Base-by-base conservation (phyloP, 2,888 invertebrate species). In the Biston betularia region DNA sequence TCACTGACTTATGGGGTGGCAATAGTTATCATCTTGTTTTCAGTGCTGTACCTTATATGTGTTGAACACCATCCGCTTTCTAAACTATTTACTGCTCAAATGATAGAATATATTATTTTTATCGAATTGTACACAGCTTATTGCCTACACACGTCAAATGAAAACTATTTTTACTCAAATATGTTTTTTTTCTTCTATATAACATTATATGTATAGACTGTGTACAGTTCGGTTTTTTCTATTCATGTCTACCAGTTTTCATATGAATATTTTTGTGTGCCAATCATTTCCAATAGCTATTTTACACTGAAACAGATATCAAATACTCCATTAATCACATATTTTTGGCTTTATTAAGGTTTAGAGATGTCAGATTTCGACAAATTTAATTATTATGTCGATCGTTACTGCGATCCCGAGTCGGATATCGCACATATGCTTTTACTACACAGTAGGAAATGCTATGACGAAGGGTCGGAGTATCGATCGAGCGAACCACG, bases 31-130 rank as follows among this genome's bases (percentile, higher is more conserved):
- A 84, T 87, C 68, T 87, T 88, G 81, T 86, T 85, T 87, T 88
- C 87, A 87, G 87, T 90, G 89, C 84, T 88, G 87, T 91, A 86
- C 82, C 82, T 80, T 85, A 81, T 87, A 83, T 89, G 81, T 89
- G 88, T 90, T 89, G 86, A 92, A 93, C 93, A 93, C 93, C 93
- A 93, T 93, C 93, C 93, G 92, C 93, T 93, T 92, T 93, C 93
- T 89, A 88, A 89, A 92, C 86, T 92, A 89, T 89, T 69, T 71
- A 71, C 70, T 64, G 71, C 73, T 77, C 79, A 83, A 81, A 77
- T 75, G 83, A 85, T 87, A 85, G 49, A 79, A 80, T 83, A 78
- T 84, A 74, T 80, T 79, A 79, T 75, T 73, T 77, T 33, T 40
- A 78, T 87, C 88, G 86, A 89, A 89, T 86, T 90, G 92, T 80